phyloP scores from a whole-genome alignment of 92 coral and sea anemone species.

The Paramuricea clavata region DNA sequence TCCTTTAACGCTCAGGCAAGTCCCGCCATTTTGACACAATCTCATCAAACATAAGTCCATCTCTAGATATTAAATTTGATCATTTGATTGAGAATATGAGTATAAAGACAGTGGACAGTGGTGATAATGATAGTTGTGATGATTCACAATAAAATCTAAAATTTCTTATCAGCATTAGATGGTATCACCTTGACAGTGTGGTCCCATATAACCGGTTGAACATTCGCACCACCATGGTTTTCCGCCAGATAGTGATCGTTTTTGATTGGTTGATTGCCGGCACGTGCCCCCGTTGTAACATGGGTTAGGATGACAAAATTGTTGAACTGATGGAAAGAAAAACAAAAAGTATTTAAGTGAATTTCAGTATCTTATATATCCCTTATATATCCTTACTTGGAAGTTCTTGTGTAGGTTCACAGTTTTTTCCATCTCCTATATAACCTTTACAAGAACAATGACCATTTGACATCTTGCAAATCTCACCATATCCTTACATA shows the following conservation, averaged over 20 bases:
- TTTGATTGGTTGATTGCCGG: conserved; percentile 32
- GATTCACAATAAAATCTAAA: too few relatives aligned
- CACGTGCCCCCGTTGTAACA: conserved; percentile 96
- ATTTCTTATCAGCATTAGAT: too few relatives aligned
- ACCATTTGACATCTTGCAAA: too few relatives aligned
- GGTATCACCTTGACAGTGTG: conserved; percentile 78
- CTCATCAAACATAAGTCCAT: conserved; percentile 77
- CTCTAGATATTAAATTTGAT: conserved; percentile 37
- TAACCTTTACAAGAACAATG: too few relatives aligned
- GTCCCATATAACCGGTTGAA: conserved; percentile 69
- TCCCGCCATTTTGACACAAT: conserved; percentile 91
- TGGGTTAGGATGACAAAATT: conserved; percentile 95
- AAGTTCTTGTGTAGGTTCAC: too few relatives aligned
- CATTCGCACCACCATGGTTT: conserved; percentile 80
- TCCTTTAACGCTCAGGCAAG: conserved; percentile 62
- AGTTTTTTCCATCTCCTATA: too few relatives aligned
- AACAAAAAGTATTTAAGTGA: not conserved
- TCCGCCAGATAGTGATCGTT: not conserved
- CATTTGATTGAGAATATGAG: not conserved
- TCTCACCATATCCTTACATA: too few relatives aligned
- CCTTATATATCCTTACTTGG: too few relatives aligned
- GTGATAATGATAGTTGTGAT: not conserved
- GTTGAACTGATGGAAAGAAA: conserved; percentile 21
- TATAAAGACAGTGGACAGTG: not conserved
- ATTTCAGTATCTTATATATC: too few relatives aligned